Base-by-base conservation (phyloP, 2,113 vertebrate genomes). In the Bubo scandiacus region DNA sequence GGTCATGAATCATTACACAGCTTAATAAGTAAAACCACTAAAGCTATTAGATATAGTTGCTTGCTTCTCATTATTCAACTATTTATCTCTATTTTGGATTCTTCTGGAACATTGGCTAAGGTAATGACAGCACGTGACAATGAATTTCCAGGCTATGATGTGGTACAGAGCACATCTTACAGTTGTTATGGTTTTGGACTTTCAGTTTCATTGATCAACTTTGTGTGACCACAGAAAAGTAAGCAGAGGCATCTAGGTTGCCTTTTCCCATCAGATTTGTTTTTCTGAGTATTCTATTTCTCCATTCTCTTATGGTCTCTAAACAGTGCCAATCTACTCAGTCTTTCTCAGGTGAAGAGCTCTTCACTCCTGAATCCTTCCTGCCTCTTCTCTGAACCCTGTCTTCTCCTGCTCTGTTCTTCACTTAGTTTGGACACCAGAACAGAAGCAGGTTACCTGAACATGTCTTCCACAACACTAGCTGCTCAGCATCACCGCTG, bases 1-100 rank as follows among this genome's bases (percentile, higher is more conserved):
- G 40, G 70, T 68, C 83, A 75, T 62, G 73, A 94, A 94, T 81
- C 88, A 91, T 91, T 95, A 68, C 57, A 85, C 57, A 67, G 40
- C 20, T 88, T 89, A 93, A 38, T 47, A 81, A 83, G 34, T 86
- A 83, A 94, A 96, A 88, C 58, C 82, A 80, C 36, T 81, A 25
- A 92, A 92, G 27, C 10, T 29, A 84, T 86, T 81, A 94, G 81
- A 92, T 38, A 84, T 47, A 81, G 81, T 72, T 94, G 49, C 32
- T 68, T 91, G 61, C 27, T 86, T 51, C 73, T 71, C 32, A 70
- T 86, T 90, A 88, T 70, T 93, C 58, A 77, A 25, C 68, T 87
- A 77, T 90, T 94, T 92, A 55, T 32, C 17, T 57, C 68, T 72
- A 12, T 58, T 91, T 95, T 52, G 36, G 57, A 61, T 68, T 68